Conservation (phyloP, 2,888 invertebrate genomes). For the Parnassius smintheus region DNA sequence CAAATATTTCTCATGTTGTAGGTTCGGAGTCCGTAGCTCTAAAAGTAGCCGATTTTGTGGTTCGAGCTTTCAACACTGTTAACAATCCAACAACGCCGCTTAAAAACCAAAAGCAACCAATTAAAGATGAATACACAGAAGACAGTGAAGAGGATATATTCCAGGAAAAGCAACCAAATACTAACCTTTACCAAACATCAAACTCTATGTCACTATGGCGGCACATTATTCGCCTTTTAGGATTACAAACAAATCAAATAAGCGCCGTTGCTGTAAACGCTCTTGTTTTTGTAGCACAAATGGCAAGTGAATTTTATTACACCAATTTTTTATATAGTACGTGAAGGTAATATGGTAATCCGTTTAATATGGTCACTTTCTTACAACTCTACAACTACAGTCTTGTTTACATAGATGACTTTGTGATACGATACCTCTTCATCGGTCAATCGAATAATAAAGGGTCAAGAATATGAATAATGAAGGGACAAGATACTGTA, state of each 20-base stretch:
- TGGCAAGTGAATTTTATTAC: slow-evolving; percentile 78
- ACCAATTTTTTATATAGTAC: not conserved
- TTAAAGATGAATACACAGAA: slow-evolving; percentile 38
- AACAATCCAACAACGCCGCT: slow-evolving; percentile 35
- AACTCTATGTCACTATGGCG: slow-evolving; percentile 67
- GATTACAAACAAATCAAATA: slow-evolving; percentile 88
- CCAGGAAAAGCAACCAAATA: slow-evolving; percentile 47
- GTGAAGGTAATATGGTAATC: too few relatives aligned
- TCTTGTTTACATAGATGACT: too few relatives aligned
- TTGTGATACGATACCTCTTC: too few relatives aligned
- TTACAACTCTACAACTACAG: too few relatives aligned
- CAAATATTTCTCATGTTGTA: slow-evolving; percentile 38
- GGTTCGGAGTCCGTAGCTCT: slow-evolving; percentile 70
- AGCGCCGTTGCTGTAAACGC: slow-evolving; percentile 92
- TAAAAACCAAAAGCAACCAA: slow-evolving; percentile 37
- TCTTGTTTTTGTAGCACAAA: slow-evolving; percentile 90
- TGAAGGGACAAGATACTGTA: too few relatives aligned
- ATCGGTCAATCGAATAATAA: too few relatives aligned
- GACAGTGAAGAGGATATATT: slow-evolving; percentile 41
- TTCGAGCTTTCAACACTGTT: slow-evolving; percentile 62
- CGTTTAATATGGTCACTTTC: too few relatives aligned
- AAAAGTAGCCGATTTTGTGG: slow-evolving; percentile 74
- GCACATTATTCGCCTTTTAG: slow-evolving; percentile 85
- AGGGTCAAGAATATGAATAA: too few relatives aligned
- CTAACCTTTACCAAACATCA: slow-evolving; percentile 72